Evolutionary conservation across 1,140 invertebrate genomes (phyloP), one percentile per base, ranked within the genome.

Genomic region (Probaryconus sp.): DNA sequence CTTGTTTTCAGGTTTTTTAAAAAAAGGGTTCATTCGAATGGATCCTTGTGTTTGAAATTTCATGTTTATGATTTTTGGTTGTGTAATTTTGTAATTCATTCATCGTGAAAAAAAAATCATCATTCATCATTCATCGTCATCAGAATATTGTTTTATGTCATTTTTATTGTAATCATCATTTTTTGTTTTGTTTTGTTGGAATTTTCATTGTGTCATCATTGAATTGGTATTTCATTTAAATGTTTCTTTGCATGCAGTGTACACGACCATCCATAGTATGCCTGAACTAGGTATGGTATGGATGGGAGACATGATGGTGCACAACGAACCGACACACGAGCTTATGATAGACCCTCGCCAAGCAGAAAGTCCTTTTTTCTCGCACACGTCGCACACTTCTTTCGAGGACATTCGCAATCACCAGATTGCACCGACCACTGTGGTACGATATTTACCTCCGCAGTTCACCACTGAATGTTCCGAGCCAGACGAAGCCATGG

Each of bases 211-310:
- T n/a, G n/a, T n/a, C n/a, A n/a, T n/a, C n/a, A n/a, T n/a, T n/a
- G n/a, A n/a, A n/a, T 24, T 7, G 7, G 18, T 20, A 50, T 35
- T 18, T 10, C 9, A 2, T 10, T 9, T 35, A 14, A 74, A n/a
- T 81, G 51, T 79, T 79, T 83, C 48, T 79, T 79, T 85, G 82
- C 86, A 88, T 88, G 81, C 83, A 81, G 85, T 87, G 65, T 87
- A 85, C 71, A 81, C 85, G 37, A 58, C 90, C 83, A 90, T 90
- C 86, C 88, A 89, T 76, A 88, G 88, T 63, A 88, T 90, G 76
- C 83, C 90, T 13, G 92, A 93, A 77, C 83, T 93, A 83, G 91
- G 91, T 74, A 91, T 93, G 90, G 91, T 93, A 77, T 93, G 92
- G 92, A 92, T 92, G 90, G 91, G 91, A n/a, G 90, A 91, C 58